Evolutionary conservation across 2,113 vertebrate genomes (phyloP).

Genomic region (Campylomormyrus numenius): DNA sequence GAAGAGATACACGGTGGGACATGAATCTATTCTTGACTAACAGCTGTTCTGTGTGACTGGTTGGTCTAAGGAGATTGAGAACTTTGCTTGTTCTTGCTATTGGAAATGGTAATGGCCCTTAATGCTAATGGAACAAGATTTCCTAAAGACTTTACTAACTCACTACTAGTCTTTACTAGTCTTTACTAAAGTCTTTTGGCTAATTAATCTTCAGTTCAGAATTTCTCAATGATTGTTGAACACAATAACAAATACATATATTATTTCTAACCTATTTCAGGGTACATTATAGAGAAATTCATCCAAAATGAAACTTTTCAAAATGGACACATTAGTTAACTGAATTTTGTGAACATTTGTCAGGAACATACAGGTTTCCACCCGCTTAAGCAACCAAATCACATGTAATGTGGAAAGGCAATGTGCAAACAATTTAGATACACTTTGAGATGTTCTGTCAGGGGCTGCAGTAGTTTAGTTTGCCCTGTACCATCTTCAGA

Average conservation of each 20-base stretch:
- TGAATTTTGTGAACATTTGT: neutral
- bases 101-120: conserved; percentile 51
- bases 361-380: neutral
- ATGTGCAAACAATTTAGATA: neutral
- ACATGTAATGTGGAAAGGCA: conserved; percentile 37
- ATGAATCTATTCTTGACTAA: neutral
- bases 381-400: neutral
- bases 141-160: neutral
- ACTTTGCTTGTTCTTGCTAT: conserved; percentile 54
- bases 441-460: neutral
- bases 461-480: neutral
- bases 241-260: neutral
- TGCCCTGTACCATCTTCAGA: neutral
- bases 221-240: neutral
- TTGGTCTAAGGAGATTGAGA: conserved; percentile 49
- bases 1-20: neutral
- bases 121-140: conserved; percentile 52
- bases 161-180: neutral
- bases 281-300: neutral
- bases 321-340: neutral
- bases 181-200: neutral
- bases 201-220: neutral
- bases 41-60: conserved; percentile 20
- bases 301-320: neutral
- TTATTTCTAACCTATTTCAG: neutral